phyloP scores from a whole-genome alignment of 2,113 vertebrate species.

The Bos indicus region DNA sequence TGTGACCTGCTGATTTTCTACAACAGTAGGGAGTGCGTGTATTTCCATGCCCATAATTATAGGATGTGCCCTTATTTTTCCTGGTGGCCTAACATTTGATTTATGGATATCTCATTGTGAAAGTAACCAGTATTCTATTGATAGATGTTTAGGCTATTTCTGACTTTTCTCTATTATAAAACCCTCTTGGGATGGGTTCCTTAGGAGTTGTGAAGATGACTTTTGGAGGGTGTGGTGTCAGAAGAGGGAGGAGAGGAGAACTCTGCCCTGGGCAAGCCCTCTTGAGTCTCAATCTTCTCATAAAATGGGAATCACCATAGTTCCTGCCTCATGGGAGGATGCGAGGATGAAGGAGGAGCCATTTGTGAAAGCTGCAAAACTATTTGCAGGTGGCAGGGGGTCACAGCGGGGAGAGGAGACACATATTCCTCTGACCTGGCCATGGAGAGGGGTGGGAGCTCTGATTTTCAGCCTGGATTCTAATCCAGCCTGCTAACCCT shows the following conservation, averaged over 20 bases:
- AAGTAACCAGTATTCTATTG: background rate
- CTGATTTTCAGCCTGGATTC: background rate
- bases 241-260: background rate
- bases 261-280: background rate
- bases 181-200: background rate
- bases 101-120: background rate
- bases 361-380: background rate
- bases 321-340: background rate
- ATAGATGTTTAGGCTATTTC: background rate
- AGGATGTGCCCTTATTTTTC: background rate
- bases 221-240: background rate
- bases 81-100: background rate
- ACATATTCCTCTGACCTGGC: background rate
- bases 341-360: background rate
- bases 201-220: background rate
- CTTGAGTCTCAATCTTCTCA: background rate
- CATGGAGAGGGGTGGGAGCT: background rate
- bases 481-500: background rate
- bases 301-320: background rate
- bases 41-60: background rate
- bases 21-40: accelerated
- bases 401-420: accelerated
- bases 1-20: background rate
- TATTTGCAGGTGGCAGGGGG: background rate
- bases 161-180: background rate